A percentile compares a stretch with the other conserved stretches of the same genome.
Conservation (phyloP, 2,888 invertebrate genomes). For the Tholera decimalis region DNA sequence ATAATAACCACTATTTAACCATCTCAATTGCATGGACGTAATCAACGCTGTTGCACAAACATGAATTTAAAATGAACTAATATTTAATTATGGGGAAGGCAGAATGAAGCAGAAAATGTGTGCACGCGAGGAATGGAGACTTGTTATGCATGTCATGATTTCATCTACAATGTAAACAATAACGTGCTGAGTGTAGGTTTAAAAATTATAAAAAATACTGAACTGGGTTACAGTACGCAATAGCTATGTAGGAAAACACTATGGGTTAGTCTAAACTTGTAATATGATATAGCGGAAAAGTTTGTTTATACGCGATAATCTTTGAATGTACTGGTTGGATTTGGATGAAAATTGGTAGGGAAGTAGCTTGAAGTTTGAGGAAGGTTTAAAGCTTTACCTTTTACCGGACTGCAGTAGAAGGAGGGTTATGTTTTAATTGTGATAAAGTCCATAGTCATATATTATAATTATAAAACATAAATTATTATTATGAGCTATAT, state of each 20-base stretch:
- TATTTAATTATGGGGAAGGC: slow-evolving; percentile 23
- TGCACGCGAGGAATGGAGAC: slow-evolving; percentile 27
- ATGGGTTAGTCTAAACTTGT: too few species aligned
- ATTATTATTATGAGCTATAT: too few species aligned
- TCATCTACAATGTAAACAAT: not conserved
- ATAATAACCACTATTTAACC: slow-evolving; percentile 25
- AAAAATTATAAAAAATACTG: not conserved
- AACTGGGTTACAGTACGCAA: not conserved
- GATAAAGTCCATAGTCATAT: too few species aligned
- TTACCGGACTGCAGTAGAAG: too few species aligned
- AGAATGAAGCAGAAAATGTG: slow-evolving; percentile 21
- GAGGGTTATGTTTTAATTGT: too few species aligned
- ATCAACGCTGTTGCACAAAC: slow-evolving; percentile 36
- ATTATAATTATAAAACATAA: too few species aligned
- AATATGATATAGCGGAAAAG: too few species aligned
- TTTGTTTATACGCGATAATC: not conserved
- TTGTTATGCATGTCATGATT: slow-evolving; percentile 10
- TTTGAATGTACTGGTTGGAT: not conserved
- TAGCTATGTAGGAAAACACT: too few species aligned
- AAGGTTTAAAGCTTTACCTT: too few species aligned
- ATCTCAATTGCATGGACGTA: slow-evolving; percentile 36
- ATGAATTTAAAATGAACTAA: slow-evolving; percentile 40
- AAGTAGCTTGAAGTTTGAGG: too few species aligned
- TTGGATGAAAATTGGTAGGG: not conserved
- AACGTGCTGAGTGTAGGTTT: too few species aligned